Base-by-base conservation (phyloP, 1,140 invertebrate genomes). In the Amphibalanus amphitrite region DNA sequence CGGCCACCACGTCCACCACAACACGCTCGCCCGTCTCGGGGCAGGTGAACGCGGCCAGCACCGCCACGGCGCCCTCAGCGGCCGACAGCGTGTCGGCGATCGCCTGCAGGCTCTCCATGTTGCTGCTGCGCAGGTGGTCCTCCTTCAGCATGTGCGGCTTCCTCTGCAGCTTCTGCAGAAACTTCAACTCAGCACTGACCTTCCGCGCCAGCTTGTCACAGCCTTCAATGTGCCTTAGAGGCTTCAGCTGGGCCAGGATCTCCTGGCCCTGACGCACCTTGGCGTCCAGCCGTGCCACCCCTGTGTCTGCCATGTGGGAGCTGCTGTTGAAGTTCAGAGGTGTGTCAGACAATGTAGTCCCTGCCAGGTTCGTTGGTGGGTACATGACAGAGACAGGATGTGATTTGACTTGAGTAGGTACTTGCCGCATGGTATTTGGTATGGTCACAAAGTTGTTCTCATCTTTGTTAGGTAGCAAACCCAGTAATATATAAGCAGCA, bases 1-100 rank as follows among this genome's bases (percentile, higher is more conserved):
- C 84, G 76, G 88, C 88, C 6, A 95, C 87, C 72, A 95, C 87
- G 80, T 95, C 92, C 38, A 95, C 86, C 59, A 68, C 69, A 8
- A 72, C 29, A 6, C 59, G 71, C 28, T 28, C 25, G 28, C 67
- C 64, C 13, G 29, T 67, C 26, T 26, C 65, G 6, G 65, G 8
- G n/a, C 26, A 28, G 23, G 17, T 15, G 67, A 69, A 72, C 25
- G 69, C 30, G 29, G 69, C 38, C 6, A 71, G 71, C 64, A 71
- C 64, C 23, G 47, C 71, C 68, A 40, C 64, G 10, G 68, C 71
- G 69, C 68, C 26, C 23, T 28, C 65, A 26, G 26, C 28, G 23
- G n/a, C 65, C 8, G 1, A 26, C 65, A 67, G 26, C 65, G 28
- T 28, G 26, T 67, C 26, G 15, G 26, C n/a, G 65, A 67, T 67